Conservation (phyloP, 2,888 invertebrate genomes). For the Drosophila anomelani region DNA sequence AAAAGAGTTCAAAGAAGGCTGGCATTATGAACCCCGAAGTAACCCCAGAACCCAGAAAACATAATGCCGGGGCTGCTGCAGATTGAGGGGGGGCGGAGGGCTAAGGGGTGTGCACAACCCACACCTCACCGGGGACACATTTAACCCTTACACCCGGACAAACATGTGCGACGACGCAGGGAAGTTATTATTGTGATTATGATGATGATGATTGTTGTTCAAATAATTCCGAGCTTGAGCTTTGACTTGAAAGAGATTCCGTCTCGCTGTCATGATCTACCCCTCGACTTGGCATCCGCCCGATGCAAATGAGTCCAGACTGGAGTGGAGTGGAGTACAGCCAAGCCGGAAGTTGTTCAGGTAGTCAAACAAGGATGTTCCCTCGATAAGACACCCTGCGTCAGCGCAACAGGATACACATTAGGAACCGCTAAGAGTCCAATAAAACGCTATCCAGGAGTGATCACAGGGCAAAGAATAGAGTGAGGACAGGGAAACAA, state of each 20-base stretch:
- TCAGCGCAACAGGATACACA: constrained; percentile 75
- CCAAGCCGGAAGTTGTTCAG: constrained; percentile 70
- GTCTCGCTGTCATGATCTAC: constrained; percentile 41
- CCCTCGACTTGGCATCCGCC: constrained; percentile 39
- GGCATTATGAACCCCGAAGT: constrained; percentile 57
- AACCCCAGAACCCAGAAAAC: constrained; percentile 39
- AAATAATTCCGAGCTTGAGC: constrained; percentile 55
- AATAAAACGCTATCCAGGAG: constrained; percentile 50
- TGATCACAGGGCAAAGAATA: constrained; percentile 19
- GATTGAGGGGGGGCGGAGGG: constrained; percentile 28
- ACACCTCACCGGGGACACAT: constrained; percentile 36
- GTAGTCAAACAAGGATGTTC: constrained; percentile 52
- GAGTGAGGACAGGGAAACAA: background rate
- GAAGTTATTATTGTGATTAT: constrained; percentile 58
- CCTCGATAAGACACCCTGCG: constrained; percentile 40
- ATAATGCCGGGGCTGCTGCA: constrained; percentile 29
- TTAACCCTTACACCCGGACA: constrained; percentile 46
- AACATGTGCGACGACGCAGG: constrained; percentile 34
- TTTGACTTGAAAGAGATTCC: constrained; percentile 63
- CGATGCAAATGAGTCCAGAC: constrained; percentile 39
- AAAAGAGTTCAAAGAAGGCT: constrained; percentile 74
- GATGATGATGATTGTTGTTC: constrained; percentile 63
- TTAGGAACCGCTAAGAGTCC: constrained; percentile 72
- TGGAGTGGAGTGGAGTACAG: background rate
- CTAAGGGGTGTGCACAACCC: constrained; percentile 40